Base-by-base conservation (phyloP, 2,113 vertebrate species). In the Passerina amoena region DNA sequence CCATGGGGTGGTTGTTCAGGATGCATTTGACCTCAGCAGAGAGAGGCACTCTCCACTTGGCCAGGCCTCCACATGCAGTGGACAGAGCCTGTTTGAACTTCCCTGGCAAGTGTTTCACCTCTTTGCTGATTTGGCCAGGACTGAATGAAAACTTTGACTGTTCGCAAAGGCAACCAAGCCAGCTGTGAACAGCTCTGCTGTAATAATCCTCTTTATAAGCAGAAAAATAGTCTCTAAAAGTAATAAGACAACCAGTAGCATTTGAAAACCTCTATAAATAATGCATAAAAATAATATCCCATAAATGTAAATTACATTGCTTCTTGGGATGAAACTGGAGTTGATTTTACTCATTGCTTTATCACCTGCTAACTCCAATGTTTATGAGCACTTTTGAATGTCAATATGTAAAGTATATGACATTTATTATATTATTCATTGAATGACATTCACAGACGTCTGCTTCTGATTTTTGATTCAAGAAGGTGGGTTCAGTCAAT, bases 351-450 rank as follows among this genome's bases (percentile, higher is more conserved):
- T 80, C 73, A 81, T 94, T 95, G 79, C 45, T 83, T 83, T 42
- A 81, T 89, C 48, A 68, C 23, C 54, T 48, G 25, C 51, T 78
- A 87, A 47, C 30, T 68, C 65, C 54, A 33, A 31, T 38, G 82
- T 83, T 93, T 94, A 70, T 54, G 38, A 82, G 37, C 20, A 40
- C 89, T 91, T 95, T 86, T 92, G 28, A 94, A 88, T 93, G 80
- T 90, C 76, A 78, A 77, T 91, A 51, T 78, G 47, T 81, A 53
- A 60, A 89, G 19, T 60, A 33, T 75, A 45, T 8, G 7, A 3
- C 48, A 85, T 51, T 75, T 95, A 69, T 73, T 91, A 33, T 75
- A 66, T 61, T 87, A 91, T 75, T 60, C 25, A 76, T 25, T 81
- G 80, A 91, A 92, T 71, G 54, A 45, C 68, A 92, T 97, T 89